A percentile compares a stretch with the other conserved stretches of the same genome.
phyloP scores from a whole-genome alignment of 2,888 invertebrate species.

The Lasioglossum marginatum region DNA sequence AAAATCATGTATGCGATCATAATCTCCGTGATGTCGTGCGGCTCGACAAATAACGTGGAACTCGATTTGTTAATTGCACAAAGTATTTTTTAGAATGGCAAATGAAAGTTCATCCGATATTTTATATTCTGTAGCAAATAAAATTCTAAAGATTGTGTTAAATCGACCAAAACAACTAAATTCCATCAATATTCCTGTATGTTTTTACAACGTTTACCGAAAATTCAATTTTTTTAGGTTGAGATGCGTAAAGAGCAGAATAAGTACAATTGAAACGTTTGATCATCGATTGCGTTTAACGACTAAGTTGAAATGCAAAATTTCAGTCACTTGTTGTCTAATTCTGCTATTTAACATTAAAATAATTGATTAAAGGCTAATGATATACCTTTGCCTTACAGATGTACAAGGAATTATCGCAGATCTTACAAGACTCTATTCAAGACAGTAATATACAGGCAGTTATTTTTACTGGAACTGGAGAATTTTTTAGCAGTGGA shows the following conservation, averaged over 20 bases:
- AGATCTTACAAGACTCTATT: conserved; percentile 89
- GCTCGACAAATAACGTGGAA: not conserved
- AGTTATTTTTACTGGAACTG: conserved; percentile 92
- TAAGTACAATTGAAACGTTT: too few relatives aligned
- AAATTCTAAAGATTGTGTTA: conserved; percentile 88
- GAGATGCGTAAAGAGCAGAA: not conserved
- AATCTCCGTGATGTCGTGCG: too few relatives aligned
- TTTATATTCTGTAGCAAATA: conserved; percentile 78
- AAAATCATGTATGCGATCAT: not conserved
- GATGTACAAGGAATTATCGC: conserved; percentile 89
- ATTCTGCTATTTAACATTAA: not conserved
- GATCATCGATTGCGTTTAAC: too few relatives aligned
- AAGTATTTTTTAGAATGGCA: conserved; percentile 24
- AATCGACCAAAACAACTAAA: conserved; percentile 93
- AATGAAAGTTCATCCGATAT: conserved; percentile 16
- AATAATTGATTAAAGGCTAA: not conserved
- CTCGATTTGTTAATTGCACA: not conserved
- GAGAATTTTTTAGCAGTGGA: conserved; percentile 94
- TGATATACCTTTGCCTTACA: conserved; percentile 65
- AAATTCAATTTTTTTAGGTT: conserved; percentile 24
- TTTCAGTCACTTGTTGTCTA: not conserved
- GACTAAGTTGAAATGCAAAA: too few relatives aligned
- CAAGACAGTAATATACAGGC: conserved; percentile 88
- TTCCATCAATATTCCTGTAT: conserved; percentile 87
- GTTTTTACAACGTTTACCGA: conserved; percentile 45